Evolutionary conservation across 2,888 invertebrate genomes (phyloP).

Genomic region (Gnatocerus cornutus): DNA sequence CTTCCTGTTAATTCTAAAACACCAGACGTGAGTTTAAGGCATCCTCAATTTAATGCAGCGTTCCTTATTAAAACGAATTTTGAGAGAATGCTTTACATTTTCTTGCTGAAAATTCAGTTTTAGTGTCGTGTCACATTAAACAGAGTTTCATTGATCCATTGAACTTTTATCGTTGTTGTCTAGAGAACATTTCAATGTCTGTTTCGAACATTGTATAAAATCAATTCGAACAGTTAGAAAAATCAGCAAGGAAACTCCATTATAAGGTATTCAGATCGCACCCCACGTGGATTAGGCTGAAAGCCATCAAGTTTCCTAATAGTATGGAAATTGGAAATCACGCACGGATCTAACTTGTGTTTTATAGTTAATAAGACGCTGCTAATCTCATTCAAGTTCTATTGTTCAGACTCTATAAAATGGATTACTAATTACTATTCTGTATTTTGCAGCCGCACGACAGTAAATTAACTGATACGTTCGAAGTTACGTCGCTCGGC

Average conservation of each 20-base stretch:
- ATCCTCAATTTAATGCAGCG: slow-evolving; percentile 7
- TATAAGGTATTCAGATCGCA: slow-evolving; percentile 45
- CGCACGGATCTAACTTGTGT: slow-evolving; percentile 67
- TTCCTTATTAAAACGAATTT: slow-evolving; percentile 8
- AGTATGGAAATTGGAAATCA: slow-evolving; percentile 71
- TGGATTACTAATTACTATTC: slow-evolving; percentile 66
- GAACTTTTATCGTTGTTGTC: slow-evolving; percentile 2
- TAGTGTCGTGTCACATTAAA: neutral
- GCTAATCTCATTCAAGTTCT: slow-evolving; percentile 65
- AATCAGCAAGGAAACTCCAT: slow-evolving; percentile 44
- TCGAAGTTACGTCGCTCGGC: slow-evolving; percentile 33
- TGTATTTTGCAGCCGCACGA: slow-evolving; percentile 52
- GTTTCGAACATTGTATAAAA: slow-evolving; percentile 10
- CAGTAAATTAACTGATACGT: slow-evolving; percentile 54
- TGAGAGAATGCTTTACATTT: slow-evolving; percentile 13
- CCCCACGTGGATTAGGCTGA: slow-evolving; percentile 60
- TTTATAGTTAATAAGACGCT: slow-evolving; percentile 69
- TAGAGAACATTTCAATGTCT: slow-evolving; percentile 3
- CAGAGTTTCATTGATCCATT: slow-evolving; percentile 9
- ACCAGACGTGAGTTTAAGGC: slow-evolving; percentile 14
- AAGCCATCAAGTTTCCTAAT: slow-evolving; percentile 69
- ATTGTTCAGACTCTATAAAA: slow-evolving; percentile 65
- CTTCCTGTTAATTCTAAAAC: slow-evolving; percentile 31
- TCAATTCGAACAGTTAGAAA: slow-evolving; percentile 40
- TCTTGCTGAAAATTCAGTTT: slow-evolving; percentile 10